phyloP scores from a whole-genome alignment of 2,113 vertebrate genomes.

The Nannobrachium achirus region DNA sequence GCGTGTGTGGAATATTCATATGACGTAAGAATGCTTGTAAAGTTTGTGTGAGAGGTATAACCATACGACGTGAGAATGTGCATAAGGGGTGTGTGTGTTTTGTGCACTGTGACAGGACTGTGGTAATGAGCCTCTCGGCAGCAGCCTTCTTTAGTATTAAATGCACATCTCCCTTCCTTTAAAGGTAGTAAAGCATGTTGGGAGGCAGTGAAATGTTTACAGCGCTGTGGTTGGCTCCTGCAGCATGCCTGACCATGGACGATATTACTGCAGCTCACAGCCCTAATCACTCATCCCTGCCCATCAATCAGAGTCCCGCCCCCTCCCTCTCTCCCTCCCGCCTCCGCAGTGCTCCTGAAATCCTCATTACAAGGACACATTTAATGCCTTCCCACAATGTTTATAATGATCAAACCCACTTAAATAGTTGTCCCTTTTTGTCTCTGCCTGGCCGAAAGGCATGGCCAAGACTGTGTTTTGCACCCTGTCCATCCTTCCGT shows the following conservation, averaged over 20 bases:
- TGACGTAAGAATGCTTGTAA: not conserved
- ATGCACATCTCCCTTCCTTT: slow-evolving; percentile 57
- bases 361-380: slow-evolving; percentile 61
- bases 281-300: slow-evolving; percentile 64
- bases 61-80: not conserved
- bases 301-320: slow-evolving; percentile 61
- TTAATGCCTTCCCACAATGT: slow-evolving; percentile 53
- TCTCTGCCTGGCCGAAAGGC: too few relatives aligned
- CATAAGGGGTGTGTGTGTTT: slow-evolving; percentile 31
- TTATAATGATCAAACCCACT: slow-evolving; percentile 57
- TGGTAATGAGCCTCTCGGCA: slow-evolving; percentile 66
- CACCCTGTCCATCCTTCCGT: too few relatives aligned
- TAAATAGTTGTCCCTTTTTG: slow-evolving; percentile 52
- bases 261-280: slow-evolving; percentile 57
- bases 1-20: not conserved
- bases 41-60: not conserved
- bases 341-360: slow-evolving; percentile 35
- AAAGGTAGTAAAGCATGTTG: slow-evolving; percentile 64
- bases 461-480: too few relatives aligned
- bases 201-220: slow-evolving; percentile 71
- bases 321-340: slow-evolving; percentile 6
- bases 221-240: slow-evolving; percentile 49
- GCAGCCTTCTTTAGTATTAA: slow-evolving; percentile 65
- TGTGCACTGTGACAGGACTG: slow-evolving; percentile 32
- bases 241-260: slow-evolving; percentile 27